Base-by-base conservation (phyloP, 2,888 invertebrate species). In the Drosophila prostipennis region DNA sequence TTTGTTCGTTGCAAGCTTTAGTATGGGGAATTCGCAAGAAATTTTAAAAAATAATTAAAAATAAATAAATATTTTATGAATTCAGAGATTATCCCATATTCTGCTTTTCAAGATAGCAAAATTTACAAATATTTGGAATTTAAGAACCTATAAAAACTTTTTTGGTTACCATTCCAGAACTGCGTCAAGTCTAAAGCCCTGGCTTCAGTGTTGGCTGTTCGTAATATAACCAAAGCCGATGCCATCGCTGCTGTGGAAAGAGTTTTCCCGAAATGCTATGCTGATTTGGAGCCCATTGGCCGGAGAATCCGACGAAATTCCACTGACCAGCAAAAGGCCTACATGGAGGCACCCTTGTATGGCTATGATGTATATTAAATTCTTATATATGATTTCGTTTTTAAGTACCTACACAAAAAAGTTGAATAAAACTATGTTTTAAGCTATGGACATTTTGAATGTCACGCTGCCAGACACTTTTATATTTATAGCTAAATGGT, bases 111-210 rank as follows among this genome's bases (percentile, higher is more conserved):
- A 6, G 26, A 26, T 26, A 0, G 26, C 26, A 0, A 26, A 26
- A 26, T 26, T 34, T 10, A 0, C 0, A 34, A 34, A 1, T 11
- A 11, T 34, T 34, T 34, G 3, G 32, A 10, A 10, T 10, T 34
- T 11, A 14, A 39, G 4, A 26, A n/a, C 6, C n/a, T n/a, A 26
- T 7, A 26, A 2, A 0, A 26, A 7, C 3, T 3, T 3, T 14
- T 10, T 29, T 14, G 2, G 11, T 10, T 19, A 3, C 11, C 3
- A 8, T 46, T 14, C 0, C 90, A 96, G 95, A 94, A 96, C 78
- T 99, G 99, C 92, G 98, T 99, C 0, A 97, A 96, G 91, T 94
- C 94, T 2, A 97, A 98, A 93, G 98, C 99, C 0, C 87, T 96
- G 26, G 93, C 95, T 76, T 98, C 98, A 0, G 94, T 99, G 2